Evolutionary conservation across 2,113 vertebrate species (phyloP).

Genomic region (Fregata magnificens): DNA sequence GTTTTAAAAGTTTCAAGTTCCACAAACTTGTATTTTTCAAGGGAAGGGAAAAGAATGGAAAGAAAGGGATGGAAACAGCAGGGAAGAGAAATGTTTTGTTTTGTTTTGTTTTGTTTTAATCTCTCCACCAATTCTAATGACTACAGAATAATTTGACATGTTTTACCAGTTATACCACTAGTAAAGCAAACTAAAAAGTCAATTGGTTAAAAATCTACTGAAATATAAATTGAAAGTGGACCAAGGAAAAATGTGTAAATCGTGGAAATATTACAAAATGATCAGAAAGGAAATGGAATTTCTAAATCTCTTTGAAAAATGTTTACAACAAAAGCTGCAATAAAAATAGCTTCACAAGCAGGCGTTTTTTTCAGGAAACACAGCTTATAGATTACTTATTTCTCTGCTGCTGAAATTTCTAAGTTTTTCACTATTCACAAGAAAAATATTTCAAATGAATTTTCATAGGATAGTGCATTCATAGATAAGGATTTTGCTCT

Average conservation of each 20-base stretch:
- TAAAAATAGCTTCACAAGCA: neutral
- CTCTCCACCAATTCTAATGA: neutral
- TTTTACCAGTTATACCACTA: slow-evolving; percentile 17
- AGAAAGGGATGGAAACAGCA: neutral
- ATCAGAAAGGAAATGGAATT: slow-evolving; percentile 5
- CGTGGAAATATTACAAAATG: neutral
- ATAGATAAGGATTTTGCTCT: neutral
- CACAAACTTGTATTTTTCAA: neutral
- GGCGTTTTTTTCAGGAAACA: neutral
- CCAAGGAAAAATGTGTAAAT: slow-evolving; percentile 44
- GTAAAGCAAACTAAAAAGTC: slow-evolving; percentile 17
- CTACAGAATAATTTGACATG: slow-evolving; percentile 25
- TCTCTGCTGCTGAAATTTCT: neutral
- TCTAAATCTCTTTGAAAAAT: slow-evolving; percentile 15
- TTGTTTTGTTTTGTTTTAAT: neutral
- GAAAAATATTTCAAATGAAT: neutral
- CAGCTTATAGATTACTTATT: neutral
- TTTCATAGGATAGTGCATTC: neutral
- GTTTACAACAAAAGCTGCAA: neutral
- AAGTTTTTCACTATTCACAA: neutral
- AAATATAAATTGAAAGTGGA: slow-evolving; percentile 25
- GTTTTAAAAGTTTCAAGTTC: neutral
- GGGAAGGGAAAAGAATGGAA: neutral
- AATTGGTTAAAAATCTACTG: neutral
- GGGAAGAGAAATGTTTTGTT: neutral